These are phyloP conservation scores for Siniperca chuatsi DNA, from an alignment of 2,113 vertebrate genomes.

Conservation along the genomic window DNA sequence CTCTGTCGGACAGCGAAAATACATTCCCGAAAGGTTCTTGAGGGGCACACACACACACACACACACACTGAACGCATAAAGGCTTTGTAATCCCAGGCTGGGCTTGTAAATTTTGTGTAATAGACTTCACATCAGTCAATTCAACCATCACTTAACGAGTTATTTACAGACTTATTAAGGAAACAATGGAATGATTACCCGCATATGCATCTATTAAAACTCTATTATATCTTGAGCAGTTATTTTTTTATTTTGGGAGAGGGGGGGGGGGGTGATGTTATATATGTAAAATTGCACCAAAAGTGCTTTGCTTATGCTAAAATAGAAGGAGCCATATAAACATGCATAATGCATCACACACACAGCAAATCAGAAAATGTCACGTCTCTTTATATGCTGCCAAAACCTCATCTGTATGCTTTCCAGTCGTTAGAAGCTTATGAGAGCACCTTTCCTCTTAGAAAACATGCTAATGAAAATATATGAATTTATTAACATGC, in stretches of 20 bases:
- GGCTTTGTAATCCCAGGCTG: conserved; percentile 17
- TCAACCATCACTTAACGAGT: conserved; percentile 17
- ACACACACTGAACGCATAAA: background rate
- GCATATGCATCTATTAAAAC: background rate
- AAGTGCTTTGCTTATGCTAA: background rate
- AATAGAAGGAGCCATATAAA: conserved; percentile 2
- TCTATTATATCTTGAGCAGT: background rate
- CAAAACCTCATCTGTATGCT: conserved; percentile 10
- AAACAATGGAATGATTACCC: background rate
- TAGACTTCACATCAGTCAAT: conserved; percentile 18
- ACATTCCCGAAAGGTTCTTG: background rate
- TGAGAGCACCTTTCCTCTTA: background rate
- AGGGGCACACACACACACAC: no score
- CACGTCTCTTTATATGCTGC: conserved; percentile 2
- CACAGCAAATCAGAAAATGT: conserved; percentile 27
- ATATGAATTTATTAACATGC: conserved; percentile 61
- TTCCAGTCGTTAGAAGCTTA: conserved; percentile 3
- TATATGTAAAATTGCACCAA: background rate
- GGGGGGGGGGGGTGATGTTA: background rate
- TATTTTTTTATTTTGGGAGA: background rate
- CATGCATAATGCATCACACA: background rate
- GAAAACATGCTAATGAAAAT: conserved; percentile 34
- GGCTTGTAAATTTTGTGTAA: background rate
- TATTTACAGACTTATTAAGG: conserved; percentile 17
- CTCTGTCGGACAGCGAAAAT: conserved; percentile 27